A percentile compares a stretch with the other conserved stretches of the same genome.
Evolutionary conservation across 2,888 invertebrate species (phyloP).

Genomic region (Sipha maydis): DNA sequence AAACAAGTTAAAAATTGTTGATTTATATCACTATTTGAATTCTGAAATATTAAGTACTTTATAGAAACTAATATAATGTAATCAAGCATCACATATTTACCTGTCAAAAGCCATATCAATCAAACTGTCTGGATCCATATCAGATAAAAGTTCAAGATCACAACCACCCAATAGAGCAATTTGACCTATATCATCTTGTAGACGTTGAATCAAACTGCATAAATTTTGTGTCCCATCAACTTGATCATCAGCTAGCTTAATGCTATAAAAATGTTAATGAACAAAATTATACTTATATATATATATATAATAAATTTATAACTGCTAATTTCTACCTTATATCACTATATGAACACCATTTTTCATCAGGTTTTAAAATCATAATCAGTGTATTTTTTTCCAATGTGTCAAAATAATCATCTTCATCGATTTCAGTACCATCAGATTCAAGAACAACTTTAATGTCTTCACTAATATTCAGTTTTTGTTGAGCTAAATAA

Average conservation of each 20-base stretch:
- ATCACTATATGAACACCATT: constrained; percentile 64
- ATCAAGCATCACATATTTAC: constrained; percentile 68
- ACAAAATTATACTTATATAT: neutral
- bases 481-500: constrained; percentile 75
- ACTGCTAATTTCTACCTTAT: constrained; percentile 23
- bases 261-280: neutral
- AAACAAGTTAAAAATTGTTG: too few relatives aligned
- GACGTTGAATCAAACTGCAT: constrained; percentile 59
- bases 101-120: constrained; percentile 82
- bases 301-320: neutral
- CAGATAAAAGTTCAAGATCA: constrained; percentile 84
- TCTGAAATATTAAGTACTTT: neutral
- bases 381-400: constrained; percentile 88
- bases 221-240: constrained; percentile 42
- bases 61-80: neutral
- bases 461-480: constrained; percentile 71
- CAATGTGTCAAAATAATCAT: constrained; percentile 91
- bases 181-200: constrained; percentile 68
- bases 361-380: constrained; percentile 71
- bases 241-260: constrained; percentile 38
- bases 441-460: constrained; percentile 90
- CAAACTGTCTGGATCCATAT: constrained; percentile 90
- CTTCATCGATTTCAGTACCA: constrained; percentile 95
- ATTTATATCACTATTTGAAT: too few relatives aligned
- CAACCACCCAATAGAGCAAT: constrained; percentile 85